Conservation (phyloP, 53 echinoderm and acorn worm species). For the Zoroaster sp. region DNA sequence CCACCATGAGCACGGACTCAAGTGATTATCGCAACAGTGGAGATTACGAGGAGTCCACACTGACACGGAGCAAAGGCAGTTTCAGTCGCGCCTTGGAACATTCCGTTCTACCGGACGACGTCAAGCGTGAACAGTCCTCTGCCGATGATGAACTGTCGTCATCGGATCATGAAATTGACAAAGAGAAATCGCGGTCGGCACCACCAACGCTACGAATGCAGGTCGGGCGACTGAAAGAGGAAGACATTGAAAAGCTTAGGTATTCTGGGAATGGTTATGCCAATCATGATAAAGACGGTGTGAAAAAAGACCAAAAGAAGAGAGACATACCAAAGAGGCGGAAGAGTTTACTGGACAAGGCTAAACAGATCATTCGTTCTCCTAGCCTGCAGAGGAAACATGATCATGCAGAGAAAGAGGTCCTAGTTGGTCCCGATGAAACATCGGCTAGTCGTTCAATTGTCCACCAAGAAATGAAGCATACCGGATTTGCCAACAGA, state of each 20-base stretch:
- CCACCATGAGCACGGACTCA: slow-evolving; percentile 82
- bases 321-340: slow-evolving; percentile 71
- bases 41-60: slow-evolving; percentile 42
- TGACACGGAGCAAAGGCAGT: slow-evolving; percentile 64
- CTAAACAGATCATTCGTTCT: slow-evolving; percentile 81
- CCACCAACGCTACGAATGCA: slow-evolving; percentile 92
- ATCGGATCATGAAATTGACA: slow-evolving; percentile 67
- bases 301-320: slow-evolving; percentile 74
- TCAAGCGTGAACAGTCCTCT: slow-evolving; percentile 26
- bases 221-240: slow-evolving; percentile 62
- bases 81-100: slow-evolving; percentile 65
- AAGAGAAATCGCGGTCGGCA: slow-evolving; percentile 79
- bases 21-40: slow-evolving; percentile 57
- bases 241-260: slow-evolving; percentile 61
- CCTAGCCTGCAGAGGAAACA: slow-evolving; percentile 83
- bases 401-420: slow-evolving; percentile 53
- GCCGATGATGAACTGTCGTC: slow-evolving; percentile 92
- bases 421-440: slow-evolving; percentile 32
- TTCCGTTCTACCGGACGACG: slow-evolving; percentile 38
- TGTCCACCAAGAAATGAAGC: slow-evolving; percentile 86
- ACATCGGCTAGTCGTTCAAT: slow-evolving; percentile 50
- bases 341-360: slow-evolving; percentile 85
- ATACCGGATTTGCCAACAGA: slow-evolving; percentile 86
- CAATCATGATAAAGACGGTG: slow-evolving; percentile 65
- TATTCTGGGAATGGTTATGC: slow-evolving; percentile 71